Evolutionary conservation across 2,797 vertebrate species (phyloP).

Genomic region (Sebastes hubbsi): DNA sequence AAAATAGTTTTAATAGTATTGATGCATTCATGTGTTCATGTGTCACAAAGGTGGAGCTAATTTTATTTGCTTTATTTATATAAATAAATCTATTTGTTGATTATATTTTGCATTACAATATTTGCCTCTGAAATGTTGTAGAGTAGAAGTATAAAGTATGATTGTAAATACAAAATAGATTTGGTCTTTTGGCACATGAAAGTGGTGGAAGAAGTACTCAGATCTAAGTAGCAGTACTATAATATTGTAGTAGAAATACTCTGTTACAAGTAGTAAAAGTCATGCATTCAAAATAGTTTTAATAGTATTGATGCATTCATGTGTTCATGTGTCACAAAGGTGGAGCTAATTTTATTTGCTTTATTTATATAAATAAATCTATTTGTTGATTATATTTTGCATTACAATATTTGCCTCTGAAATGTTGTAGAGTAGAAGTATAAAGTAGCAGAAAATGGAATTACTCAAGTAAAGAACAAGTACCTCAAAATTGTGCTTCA

Average conservation of each 20-base stretch:
- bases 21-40: too few relatives aligned
- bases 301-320: too few relatives aligned
- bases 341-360: background rate
- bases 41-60: background rate
- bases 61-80: background rate
- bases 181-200: too few relatives aligned
- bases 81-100: background rate
- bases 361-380: background rate
- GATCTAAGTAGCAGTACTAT: too few relatives aligned
- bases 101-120: background rate
- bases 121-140: background rate
- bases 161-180: too few relatives aligned
- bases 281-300: background rate
- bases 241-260: background rate
- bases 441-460: too few relatives aligned
- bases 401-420: background rate
- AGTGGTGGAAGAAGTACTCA: too few relatives aligned
- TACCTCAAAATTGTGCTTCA: background rate
- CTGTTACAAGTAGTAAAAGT: background rate
- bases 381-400: background rate
- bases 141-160: too few relatives aligned
- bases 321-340: too few relatives aligned
- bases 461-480: background rate
- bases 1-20: background rate
- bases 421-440: too few relatives aligned